Conservation (phyloP, 2,888 invertebrate species). For the Dilophus febrilis region DNA sequence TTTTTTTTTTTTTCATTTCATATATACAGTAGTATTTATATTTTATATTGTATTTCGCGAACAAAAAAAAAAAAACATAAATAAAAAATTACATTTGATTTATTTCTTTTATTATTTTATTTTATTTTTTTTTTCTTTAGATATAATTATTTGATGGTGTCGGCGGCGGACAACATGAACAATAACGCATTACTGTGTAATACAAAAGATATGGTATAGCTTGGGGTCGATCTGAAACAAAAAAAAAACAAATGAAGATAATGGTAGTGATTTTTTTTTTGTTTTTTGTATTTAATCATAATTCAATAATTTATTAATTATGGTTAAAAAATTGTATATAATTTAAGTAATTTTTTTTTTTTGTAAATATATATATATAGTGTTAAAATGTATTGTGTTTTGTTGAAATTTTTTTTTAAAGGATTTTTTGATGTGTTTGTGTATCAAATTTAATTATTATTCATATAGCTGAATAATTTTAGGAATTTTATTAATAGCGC, state of each 20-base stretch:
- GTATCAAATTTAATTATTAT: too few relatives aligned
- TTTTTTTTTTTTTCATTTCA: too few relatives aligned
- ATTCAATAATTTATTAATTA: neutral
- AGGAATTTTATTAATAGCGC: too few relatives aligned
- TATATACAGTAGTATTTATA: too few relatives aligned
- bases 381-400: neutral
- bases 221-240: constrained; percentile 7
- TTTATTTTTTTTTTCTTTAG: too few relatives aligned
- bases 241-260: too few relatives aligned
- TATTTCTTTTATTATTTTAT: too few relatives aligned
- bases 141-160: constrained; percentile 5
- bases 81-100: too few relatives aligned
- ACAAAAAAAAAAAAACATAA: too few relatives aligned
- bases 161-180: constrained; percentile 4
- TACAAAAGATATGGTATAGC: constrained; percentile 7
- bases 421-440: neutral
- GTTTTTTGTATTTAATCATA: neutral
- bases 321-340: neutral
- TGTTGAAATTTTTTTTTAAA: neutral
- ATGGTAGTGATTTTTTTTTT: constrained; percentile 1
- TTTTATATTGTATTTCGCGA: too few relatives aligned
- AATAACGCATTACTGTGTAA: constrained; percentile 5
- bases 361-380: neutral
- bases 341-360: neutral
- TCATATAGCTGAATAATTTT: too few relatives aligned